Conservation (phyloP, 2,797 vertebrate species). For the Pteronotus mesoamericanus region DNA sequence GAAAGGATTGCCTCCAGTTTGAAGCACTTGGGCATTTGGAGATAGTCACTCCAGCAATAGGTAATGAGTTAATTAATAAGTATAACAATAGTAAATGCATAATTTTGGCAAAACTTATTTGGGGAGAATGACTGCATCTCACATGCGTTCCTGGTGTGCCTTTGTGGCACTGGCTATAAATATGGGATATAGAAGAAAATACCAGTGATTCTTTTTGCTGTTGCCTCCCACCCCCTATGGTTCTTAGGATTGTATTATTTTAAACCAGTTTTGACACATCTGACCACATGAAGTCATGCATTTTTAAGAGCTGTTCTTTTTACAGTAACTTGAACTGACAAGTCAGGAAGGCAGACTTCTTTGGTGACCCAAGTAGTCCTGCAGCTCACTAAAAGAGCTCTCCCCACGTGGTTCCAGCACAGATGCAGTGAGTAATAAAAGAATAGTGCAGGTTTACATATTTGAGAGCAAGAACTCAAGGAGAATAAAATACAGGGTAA, state of each 20-base stretch:
- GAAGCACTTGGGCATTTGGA: not conserved
- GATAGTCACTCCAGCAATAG: not conserved
- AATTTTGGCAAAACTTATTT: conserved; percentile 60
- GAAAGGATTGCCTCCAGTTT: not conserved
- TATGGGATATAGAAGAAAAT: conserved; percentile 62
- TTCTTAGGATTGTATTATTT: conserved; percentile 63
- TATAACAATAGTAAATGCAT: conserved; percentile 12
- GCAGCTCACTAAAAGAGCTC: not conserved
- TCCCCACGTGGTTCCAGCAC: not conserved
- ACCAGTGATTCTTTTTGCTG: conserved; percentile 34
- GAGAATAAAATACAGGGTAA: not conserved
- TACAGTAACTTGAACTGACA: conserved; percentile 59
- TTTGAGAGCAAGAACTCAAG: not conserved
- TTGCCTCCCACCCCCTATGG: conserved; percentile 47
- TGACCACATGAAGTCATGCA: conserved; percentile 27
- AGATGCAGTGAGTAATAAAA: not conserved
- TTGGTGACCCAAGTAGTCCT: not conserved
- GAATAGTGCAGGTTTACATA: not conserved
- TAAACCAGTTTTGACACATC: conserved; percentile 69
- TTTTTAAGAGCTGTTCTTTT: conserved; percentile 55
- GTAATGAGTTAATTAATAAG: conserved; percentile 47
- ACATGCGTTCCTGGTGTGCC: conserved; percentile 33
- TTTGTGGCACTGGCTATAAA: conserved; percentile 12
- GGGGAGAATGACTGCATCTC: conserved; percentile 32
- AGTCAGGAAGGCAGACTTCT: conserved; percentile 48